These are phyloP conservation scores for Aethina tumida DNA, from an alignment of 1,140 invertebrate species.

Conservation along the genomic window DNA sequence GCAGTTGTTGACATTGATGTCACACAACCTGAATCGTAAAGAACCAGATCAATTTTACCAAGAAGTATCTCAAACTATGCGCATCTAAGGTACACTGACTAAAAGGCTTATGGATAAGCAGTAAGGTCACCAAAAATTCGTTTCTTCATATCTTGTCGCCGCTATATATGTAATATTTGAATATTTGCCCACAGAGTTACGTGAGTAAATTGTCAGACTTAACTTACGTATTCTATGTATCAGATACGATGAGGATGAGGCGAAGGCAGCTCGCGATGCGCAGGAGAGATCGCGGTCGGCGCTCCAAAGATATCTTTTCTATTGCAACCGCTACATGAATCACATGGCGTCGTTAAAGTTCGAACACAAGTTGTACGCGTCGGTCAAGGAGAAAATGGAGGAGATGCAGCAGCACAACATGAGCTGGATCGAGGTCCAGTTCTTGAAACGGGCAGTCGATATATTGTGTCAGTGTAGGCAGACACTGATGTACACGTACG, in stretches of 20 bases:
- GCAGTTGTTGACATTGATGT: too few species aligned
- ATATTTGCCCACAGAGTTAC: too few species aligned
- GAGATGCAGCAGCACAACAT: constrained; percentile 99
- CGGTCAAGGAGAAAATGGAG: constrained; percentile 96
- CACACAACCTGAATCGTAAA: too few species aligned
- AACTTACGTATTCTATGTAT: constrained; percentile 7
- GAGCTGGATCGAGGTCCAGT: constrained; percentile 99
- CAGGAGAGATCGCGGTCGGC: constrained; percentile 91
- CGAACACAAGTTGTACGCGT: constrained; percentile 90
- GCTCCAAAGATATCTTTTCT: constrained; percentile 90
- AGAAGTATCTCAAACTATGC: too few species aligned
- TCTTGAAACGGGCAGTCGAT: constrained; percentile 95
- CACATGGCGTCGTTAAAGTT: constrained; percentile 98
- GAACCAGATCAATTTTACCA: too few species aligned
- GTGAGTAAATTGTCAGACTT: constrained; percentile 3
- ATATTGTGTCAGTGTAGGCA: constrained; percentile 95
- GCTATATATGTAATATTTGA: too few species aligned
- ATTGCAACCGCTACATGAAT: constrained; percentile 99
- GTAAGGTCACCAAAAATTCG: too few species aligned
- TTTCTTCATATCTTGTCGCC: too few species aligned
- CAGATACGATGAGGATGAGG: constrained; percentile 92
- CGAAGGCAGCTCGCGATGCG: constrained; percentile 89
- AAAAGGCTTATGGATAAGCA: too few species aligned
- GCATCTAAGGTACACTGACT: too few species aligned
- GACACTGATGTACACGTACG: constrained; percentile 98